Percentiles rank a stretch among this genome's conserved stretches.
phyloP scores from a whole-genome alignment of 2,797 vertebrate genomes.

The Amniataba percoides region DNA sequence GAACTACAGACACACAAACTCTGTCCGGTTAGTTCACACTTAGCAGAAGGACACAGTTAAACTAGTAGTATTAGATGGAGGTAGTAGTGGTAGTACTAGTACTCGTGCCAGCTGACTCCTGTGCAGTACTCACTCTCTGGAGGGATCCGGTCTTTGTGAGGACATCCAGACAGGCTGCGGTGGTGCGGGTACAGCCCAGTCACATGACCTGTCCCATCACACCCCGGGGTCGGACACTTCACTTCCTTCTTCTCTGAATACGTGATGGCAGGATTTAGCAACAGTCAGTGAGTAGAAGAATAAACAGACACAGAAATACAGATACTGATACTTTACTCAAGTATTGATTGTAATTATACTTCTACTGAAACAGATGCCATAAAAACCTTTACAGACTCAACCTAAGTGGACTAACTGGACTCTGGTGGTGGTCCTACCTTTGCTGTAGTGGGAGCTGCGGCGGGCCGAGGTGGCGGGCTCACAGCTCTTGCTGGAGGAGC shows the following conservation, averaged over 20 bases:
- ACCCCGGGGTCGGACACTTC: slow-evolving; percentile 97
- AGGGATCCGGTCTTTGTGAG: slow-evolving; percentile 98
- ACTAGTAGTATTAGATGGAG: slow-evolving; percentile 18
- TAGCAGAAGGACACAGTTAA: not conserved
- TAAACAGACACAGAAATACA: not conserved
- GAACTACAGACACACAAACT: slow-evolving; percentile 87
- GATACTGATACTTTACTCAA: no score
- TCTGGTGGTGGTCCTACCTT: slow-evolving; percentile 80
- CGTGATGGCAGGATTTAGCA: not conserved
- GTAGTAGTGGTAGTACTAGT: slow-evolving; percentile 16
- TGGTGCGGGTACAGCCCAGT: slow-evolving; percentile 98
- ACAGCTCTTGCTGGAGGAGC: slow-evolving; percentile 78
- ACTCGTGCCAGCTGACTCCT: not conserved
- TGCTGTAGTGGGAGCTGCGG: slow-evolving; percentile 89
- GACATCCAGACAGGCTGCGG: slow-evolving; percentile 97
- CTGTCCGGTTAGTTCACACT: slow-evolving; percentile 54
- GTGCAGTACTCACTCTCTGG: slow-evolving; percentile 94
- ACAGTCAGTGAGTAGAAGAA: not conserved
- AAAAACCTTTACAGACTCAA: no score
- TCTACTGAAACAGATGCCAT: no score
- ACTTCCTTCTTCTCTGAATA: slow-evolving; percentile 93
- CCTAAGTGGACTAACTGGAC: no score
- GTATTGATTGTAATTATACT: no score
- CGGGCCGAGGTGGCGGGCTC: slow-evolving; percentile 80
- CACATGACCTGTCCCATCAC: slow-evolving; percentile 96